phyloP scores from a whole-genome alignment of 2,113 vertebrate species.

The Pandion haliaetus region DNA sequence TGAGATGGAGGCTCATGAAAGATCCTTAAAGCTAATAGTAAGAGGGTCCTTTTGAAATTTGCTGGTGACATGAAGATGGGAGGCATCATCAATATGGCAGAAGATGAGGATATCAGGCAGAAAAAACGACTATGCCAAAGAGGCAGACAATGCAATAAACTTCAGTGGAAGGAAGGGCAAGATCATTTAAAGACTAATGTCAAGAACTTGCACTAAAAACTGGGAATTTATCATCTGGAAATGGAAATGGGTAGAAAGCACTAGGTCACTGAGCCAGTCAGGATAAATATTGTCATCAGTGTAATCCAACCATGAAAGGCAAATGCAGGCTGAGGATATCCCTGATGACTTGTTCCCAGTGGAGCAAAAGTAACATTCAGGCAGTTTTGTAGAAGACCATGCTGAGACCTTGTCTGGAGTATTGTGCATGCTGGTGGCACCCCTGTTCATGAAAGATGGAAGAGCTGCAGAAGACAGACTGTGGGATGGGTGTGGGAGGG shows the following conservation, averaged over 20 bases:
- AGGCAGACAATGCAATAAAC: neutral
- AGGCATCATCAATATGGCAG: neutral
- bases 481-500: neutral
- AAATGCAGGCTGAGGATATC: neutral
- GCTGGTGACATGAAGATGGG: neutral
- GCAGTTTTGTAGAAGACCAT: accelerated
- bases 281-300: neutral
- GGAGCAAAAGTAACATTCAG: neutral
- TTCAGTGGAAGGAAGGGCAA: neutral
- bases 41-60: neutral
- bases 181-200: neutral
- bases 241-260: neutral
- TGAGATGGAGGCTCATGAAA: neutral
- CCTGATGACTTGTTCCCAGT: neutral
- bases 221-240: neutral
- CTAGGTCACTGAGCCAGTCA: conserved; percentile 13
- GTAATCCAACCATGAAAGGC: conserved; percentile 15
- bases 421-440: neutral
- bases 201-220: neutral
- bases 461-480: neutral
- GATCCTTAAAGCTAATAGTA: neutral
- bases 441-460: neutral
- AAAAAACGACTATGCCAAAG: neutral
- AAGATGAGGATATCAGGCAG: neutral
- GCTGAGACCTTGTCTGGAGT: neutral